Evolutionary conservation across 1,140 invertebrate genomes (phyloP).

Genomic region (Laupala kohalensis): DNA sequence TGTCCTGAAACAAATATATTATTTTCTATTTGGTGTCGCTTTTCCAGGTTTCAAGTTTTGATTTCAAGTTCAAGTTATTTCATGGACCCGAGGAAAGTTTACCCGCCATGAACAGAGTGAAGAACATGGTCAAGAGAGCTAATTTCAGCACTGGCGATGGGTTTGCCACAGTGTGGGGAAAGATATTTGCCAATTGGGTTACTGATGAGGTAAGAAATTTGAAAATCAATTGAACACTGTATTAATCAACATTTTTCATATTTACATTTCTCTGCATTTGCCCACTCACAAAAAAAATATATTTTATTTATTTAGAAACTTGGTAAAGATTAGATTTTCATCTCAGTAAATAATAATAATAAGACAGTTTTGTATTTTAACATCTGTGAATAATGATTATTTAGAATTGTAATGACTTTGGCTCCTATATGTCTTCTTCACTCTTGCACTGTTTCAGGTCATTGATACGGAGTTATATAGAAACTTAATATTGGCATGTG

Average conservation of each 20-base stretch:
- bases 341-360: too few species aligned
- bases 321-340: too few species aligned
- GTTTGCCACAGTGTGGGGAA: conserved; percentile 51
- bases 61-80: conserved; percentile 47
- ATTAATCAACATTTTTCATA: too few species aligned
- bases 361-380: too few species aligned
- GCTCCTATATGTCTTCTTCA: conserved; percentile 1
- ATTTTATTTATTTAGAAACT: too few species aligned
- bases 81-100: conserved; percentile 48
- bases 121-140: conserved; percentile 35
- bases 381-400: not conserved
- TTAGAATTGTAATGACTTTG: too few species aligned
- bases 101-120: conserved; percentile 55
- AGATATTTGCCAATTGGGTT: conserved; percentile 57
- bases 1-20: too few species aligned
- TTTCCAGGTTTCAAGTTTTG: conserved; percentile 36
- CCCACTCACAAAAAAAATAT: too few species aligned
- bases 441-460: conserved; percentile 25
- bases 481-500: conserved; percentile 62
- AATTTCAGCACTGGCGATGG: conserved; percentile 43
- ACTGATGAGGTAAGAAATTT: conserved; percentile 54
- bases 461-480: conserved; percentile 61
- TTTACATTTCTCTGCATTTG: too few species aligned
- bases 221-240: too few species aligned
- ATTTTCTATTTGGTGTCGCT: not conserved